A percentile compares a stretch with the other conserved stretches of the same genome.
Evolutionary conservation across 2,113 vertebrate genomes (phyloP).

Genomic region (Microcebus griseorufus): DNA sequence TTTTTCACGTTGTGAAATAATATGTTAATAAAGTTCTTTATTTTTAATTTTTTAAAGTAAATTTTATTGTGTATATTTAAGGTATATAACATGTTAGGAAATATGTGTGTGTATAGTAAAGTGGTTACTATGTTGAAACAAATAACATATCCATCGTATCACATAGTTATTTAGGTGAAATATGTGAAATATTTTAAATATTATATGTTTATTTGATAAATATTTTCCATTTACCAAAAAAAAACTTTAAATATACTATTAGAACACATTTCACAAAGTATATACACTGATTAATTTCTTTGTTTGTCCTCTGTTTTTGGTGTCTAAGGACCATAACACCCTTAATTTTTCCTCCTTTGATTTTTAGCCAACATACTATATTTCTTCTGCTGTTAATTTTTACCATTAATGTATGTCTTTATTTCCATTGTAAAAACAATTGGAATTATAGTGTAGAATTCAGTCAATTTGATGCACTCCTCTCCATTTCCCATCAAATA

Average conservation of each 20-base stretch:
- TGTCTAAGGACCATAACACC: neutral
- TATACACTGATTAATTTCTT: neutral
- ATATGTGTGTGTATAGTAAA: neutral
- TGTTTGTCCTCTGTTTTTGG: neutral
- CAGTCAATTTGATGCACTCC: neutral
- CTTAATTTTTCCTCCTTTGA: neutral
- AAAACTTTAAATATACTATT: neutral
- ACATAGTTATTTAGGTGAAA: neutral
- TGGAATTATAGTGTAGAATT: neutral
- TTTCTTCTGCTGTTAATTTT: neutral
- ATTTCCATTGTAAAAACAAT: neutral
- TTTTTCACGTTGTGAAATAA: slow-evolving; percentile 25
- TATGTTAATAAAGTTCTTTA: neutral
- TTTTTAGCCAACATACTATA: neutral
- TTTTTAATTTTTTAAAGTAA: neutral
- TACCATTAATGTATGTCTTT: slow-evolving; percentile 3
- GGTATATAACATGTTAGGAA: neutral
- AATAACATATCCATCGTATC: neutral
- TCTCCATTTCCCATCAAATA: neutral
- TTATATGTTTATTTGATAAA: neutral
- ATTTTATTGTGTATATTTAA: neutral
- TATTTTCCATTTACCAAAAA: neutral
- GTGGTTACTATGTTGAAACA: neutral
- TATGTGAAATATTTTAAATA: neutral
- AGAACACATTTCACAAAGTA: neutral